These are phyloP conservation scores for Neodiprion fabricii DNA, from an alignment of 1,140 invertebrate species.

Conservation along the genomic window DNA sequence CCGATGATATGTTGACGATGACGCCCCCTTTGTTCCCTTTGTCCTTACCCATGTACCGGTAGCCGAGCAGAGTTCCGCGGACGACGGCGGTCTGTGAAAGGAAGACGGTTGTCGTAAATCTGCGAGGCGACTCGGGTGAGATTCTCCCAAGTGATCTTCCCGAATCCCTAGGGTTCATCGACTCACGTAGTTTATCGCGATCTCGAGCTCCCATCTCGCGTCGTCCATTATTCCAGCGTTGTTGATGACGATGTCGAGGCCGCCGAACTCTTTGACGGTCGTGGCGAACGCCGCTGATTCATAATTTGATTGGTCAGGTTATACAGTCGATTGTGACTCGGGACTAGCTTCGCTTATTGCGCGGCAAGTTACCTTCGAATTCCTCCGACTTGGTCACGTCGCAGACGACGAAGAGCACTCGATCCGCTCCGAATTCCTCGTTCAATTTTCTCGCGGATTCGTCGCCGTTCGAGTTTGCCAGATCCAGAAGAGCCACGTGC, in stretches of 20 bases:
- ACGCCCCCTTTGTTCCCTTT: constrained; percentile 65
- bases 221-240: constrained; percentile 60
- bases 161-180: too few relatives aligned
- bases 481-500: constrained; percentile 30
- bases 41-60: constrained; percentile 62
- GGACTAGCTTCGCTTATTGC: too few relatives aligned
- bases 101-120: too few relatives aligned
- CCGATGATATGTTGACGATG: constrained; percentile 67
- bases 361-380: constrained; percentile 24
- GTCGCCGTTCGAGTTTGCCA: constrained; percentile 24
- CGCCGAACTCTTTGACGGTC: constrained; percentile 37
- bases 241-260: constrained; percentile 59
- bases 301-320: too few relatives aligned
- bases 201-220: constrained; percentile 50
- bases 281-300: constrained; percentile 46
- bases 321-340: too few relatives aligned
- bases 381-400: constrained; percentile 33
- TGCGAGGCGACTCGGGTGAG: too few relatives aligned
- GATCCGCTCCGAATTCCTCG: constrained; percentile 32
- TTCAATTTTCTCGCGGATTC: constrained; percentile 22
- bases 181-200: constrained; percentile 48
- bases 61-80: constrained; percentile 36
- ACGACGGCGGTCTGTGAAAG: not conserved
- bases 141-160: too few relatives aligned
- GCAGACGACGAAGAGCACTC: constrained; percentile 29